A percentile compares a stretch with the other conserved stretches of the same genome.
Evolutionary conservation across 2,888 invertebrate species (phyloP).

Genomic region (Chrysomela aeneicollis): DNA sequence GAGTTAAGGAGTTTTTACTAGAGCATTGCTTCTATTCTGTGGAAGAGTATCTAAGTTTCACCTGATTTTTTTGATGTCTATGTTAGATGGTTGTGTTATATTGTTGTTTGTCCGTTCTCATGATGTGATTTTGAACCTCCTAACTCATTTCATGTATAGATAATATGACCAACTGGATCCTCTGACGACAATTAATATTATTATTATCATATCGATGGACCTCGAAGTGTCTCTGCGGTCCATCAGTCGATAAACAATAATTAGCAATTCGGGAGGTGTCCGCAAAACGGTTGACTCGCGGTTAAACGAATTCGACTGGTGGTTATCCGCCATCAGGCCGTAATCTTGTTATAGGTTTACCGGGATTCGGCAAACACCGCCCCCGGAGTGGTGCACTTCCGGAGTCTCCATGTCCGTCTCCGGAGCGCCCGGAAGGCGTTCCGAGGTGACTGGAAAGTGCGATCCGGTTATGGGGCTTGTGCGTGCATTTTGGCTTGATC

Average conservation of each 20-base stretch:
- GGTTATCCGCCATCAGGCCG: conserved; percentile 58
- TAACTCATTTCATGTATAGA: too few species aligned
- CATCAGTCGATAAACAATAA: conserved; percentile 49
- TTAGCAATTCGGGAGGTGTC: conserved; percentile 46
- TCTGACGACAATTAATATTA: too few species aligned
- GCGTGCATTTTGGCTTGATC: not conserved
- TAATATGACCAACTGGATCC: too few species aligned
- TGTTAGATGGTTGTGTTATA: too few species aligned
- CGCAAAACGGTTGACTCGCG: conserved; percentile 30
- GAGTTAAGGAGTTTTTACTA: too few species aligned
- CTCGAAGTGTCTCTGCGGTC: too few species aligned
- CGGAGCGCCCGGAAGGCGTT: not conserved
- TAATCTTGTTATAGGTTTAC: conserved; percentile 57
- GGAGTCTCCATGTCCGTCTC: conserved; percentile 21
- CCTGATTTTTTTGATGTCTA: too few species aligned
- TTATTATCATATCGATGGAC: too few species aligned
- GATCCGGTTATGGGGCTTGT: not conserved
- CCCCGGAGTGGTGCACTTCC: conserved; percentile 48
- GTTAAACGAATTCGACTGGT: conserved; percentile 38
- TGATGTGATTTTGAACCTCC: too few species aligned
- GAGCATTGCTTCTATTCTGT: too few species aligned
- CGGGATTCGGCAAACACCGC: conserved; percentile 54
- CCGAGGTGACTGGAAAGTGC: not conserved
- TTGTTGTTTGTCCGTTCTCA: too few species aligned
- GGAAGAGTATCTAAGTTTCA: too few species aligned